Percentiles rank a stretch among this genome's conserved stretches.
These are phyloP conservation scores for Eupeodes latifasciatus DNA, from an alignment of 2,888 invertebrate species.

Conservation along the genomic window DNA sequence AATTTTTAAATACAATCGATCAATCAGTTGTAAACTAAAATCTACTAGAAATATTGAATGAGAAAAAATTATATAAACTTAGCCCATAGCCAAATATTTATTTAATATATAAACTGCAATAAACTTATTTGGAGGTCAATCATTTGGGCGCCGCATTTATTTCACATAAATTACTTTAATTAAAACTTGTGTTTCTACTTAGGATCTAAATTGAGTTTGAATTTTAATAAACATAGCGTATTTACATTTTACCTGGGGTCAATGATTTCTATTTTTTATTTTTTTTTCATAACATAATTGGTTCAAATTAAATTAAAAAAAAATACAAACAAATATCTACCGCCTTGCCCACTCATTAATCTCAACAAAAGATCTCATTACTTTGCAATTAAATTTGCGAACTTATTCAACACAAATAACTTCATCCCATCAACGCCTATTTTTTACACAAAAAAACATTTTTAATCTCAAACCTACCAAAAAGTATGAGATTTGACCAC, in stretches of 20 bases:
- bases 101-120: too few species aligned
- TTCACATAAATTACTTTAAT: too few species aligned
- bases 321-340: not conserved
- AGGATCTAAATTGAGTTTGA: too few species aligned
- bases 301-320: not conserved
- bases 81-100: too few species aligned
- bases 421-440: not conserved
- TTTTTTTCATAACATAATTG: not conserved
- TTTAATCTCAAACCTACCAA: not conserved
- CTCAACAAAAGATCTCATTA: slow-evolving; percentile 23
- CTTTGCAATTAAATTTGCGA: slow-evolving; percentile 13
- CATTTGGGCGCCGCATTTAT: too few species aligned
- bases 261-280: not conserved
- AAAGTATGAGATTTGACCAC: not conserved
- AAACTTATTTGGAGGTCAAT: too few species aligned
- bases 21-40: too few species aligned
- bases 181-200: too few species aligned
- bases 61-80: too few species aligned
- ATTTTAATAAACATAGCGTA: not conserved
- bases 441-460: not conserved
- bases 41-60: too few species aligned
- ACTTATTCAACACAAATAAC: not conserved
- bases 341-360: not conserved
- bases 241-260: slow-evolving; percentile 5
- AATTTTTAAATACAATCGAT: too few species aligned